Conservation (phyloP, 1,140 invertebrate species). For the Cepaea nemoralis region DNA sequence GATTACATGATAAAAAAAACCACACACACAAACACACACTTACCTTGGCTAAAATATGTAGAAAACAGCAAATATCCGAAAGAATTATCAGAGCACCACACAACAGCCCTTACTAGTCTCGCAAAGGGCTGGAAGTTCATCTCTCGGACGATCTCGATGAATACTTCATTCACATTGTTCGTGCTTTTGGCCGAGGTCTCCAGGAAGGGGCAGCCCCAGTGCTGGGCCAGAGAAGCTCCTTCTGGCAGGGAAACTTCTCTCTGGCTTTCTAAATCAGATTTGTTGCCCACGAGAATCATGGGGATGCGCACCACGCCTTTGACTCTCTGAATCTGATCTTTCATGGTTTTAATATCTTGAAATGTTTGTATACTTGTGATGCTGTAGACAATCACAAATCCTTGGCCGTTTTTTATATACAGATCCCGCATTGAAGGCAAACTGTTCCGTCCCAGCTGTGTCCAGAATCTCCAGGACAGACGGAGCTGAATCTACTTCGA, state of each 20-base stretch:
- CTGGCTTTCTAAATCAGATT: constrained; percentile 92
- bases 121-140: constrained; percentile 82
- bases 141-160: constrained; percentile 98
- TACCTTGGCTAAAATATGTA: constrained; percentile 13
- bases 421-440: constrained; percentile 76
- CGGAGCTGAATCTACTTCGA: constrained; percentile 97
- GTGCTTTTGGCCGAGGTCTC: constrained; percentile 98
- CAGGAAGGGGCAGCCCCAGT: constrained; percentile 97
- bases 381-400: constrained; percentile 98
- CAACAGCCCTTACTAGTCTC: constrained; percentile 67
- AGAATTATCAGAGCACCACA: constrained; percentile 48
- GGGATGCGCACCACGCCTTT: constrained; percentile 82
- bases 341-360: constrained; percentile 99
- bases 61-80: constrained; percentile 74
- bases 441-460: constrained; percentile 91
- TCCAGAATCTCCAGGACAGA: constrained; percentile 99
- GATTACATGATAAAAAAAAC: too few species aligned
- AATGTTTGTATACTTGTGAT: constrained; percentile 93
- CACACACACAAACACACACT: too few species aligned
- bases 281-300: constrained; percentile 93
- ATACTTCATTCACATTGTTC: constrained; percentile 99
- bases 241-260: constrained; percentile 84
- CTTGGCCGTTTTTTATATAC: constrained; percentile 78
- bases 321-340: constrained; percentile 93
- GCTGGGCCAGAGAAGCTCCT: constrained; percentile 87